Conservation (phyloP, 2,113 vertebrate genomes). For the Dascyllus trimaculatus region DNA sequence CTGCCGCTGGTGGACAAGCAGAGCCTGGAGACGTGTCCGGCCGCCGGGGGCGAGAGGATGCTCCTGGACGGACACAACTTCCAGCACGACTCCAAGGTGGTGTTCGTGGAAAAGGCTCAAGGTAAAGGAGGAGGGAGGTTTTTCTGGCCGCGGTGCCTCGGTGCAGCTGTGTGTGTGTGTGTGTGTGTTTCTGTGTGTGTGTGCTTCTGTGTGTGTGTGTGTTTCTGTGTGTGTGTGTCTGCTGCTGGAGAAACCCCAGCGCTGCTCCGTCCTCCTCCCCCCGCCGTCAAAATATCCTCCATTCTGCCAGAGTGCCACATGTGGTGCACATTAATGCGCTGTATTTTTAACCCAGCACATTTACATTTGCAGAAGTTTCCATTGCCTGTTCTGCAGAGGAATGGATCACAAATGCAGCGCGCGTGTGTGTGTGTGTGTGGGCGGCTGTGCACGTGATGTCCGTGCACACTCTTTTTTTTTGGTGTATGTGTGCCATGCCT, state of each 20-base stretch:
- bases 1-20: constrained; percentile 98
- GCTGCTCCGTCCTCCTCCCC: constrained; percentile 34
- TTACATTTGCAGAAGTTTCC: constrained; percentile 89
- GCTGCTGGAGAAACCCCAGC: constrained; percentile 67
- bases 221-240: constrained; percentile 43
- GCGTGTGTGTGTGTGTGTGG: constrained; percentile 46
- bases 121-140: constrained; percentile 82
- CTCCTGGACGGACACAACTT: constrained; percentile 95
- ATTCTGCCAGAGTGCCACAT: constrained; percentile 84
- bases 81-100: constrained; percentile 95
- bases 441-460: constrained; percentile 45
- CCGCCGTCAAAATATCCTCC: constrained; percentile 82
- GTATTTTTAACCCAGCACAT: constrained; percentile 88
- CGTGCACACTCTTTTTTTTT: not conserved
- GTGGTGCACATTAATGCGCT: constrained; percentile 87
- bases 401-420: constrained; percentile 79
- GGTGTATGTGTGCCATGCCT: constrained; percentile 48
- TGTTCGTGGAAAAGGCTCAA: constrained; percentile 99
- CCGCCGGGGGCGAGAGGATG: constrained; percentile 93
- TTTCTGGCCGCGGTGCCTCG: not conserved
- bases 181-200: no score
- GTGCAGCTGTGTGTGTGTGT: constrained; percentile 20
- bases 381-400: constrained; percentile 83
- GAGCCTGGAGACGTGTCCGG: constrained; percentile 90
- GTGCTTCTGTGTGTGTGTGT: constrained; percentile 47